Evolutionary conservation across 2,113 vertebrate genomes (phyloP).

Genomic region (Gavialis gangeticus): DNA sequence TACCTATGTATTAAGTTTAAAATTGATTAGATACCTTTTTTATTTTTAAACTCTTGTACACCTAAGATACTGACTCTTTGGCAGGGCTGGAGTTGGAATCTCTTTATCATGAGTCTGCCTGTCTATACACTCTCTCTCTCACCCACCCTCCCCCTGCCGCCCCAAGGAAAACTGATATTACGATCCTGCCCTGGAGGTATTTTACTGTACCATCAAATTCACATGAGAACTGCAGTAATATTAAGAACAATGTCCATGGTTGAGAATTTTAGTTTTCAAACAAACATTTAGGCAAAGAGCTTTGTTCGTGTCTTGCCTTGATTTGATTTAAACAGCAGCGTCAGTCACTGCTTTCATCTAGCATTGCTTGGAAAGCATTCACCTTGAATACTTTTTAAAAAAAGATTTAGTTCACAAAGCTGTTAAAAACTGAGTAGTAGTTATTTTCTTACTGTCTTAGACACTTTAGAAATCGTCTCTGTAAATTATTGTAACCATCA

Average conservation of each 20-base stretch:
- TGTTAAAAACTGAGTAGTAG: background rate
- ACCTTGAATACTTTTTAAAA: background rate
- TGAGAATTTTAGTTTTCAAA: background rate
- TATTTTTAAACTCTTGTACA: background rate
- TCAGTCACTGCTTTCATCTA: background rate
- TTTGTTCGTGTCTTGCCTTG: background rate
- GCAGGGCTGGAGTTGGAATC: background rate
- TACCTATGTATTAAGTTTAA: background rate
- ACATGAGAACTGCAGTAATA: background rate
- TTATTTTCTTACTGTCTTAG: background rate
- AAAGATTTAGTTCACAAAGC: background rate
- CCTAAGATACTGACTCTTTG: background rate
- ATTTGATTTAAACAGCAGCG: background rate
- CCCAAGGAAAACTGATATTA: no score
- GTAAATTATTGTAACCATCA: background rate
- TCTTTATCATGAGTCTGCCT: background rate
- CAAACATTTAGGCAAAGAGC: background rate
- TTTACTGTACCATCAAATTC: background rate
- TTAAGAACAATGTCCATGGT: background rate
- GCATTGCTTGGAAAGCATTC: background rate
- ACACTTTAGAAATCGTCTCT: background rate
- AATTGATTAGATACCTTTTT: background rate
- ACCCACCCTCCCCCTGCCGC: background rate
- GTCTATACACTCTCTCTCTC: background rate
- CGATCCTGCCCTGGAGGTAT: no score